These are phyloP conservation scores for Agonopterix alstromeriana DNA, from an alignment of 2,888 invertebrate genomes.

Conservation along the genomic window DNA sequence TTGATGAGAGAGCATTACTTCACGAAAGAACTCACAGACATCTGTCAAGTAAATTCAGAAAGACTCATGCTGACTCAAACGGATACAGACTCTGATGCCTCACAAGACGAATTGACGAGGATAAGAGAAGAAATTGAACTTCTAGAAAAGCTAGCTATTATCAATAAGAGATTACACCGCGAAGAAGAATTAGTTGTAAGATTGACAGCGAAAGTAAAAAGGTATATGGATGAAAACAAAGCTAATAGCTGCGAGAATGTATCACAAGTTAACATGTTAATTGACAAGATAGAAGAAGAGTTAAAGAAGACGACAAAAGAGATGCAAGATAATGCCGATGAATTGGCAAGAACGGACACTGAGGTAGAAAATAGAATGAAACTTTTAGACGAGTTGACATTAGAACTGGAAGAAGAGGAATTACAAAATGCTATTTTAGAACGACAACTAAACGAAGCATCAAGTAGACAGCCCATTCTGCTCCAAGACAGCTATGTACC, in stretches of 20 bases:
- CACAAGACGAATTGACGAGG: conserved; percentile 72
- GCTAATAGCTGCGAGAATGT: conserved; percentile 68
- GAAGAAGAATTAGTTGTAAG: conserved; percentile 85
- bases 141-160: conserved; percentile 82
- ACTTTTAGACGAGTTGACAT: conserved; percentile 69
- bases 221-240: conserved; percentile 74
- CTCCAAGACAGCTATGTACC: conserved; percentile 67
- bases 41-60: conserved; percentile 71
- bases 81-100: conserved; percentile 69
- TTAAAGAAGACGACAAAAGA: conserved; percentile 67
- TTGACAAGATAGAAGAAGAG: conserved; percentile 72
- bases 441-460: conserved; percentile 60
- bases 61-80: conserved; percentile 58
- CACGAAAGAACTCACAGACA: conserved; percentile 71
- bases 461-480: conserved; percentile 62
- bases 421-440: conserved; percentile 67
- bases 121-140: conserved; percentile 82
- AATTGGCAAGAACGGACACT: conserved; percentile 66
- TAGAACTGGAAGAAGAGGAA: conserved; percentile 71
- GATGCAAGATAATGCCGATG: conserved; percentile 70
- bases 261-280: conserved; percentile 61
- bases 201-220: conserved; percentile 79
- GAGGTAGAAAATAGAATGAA: conserved; percentile 73
- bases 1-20: conserved; percentile 74
- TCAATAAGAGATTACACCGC: conserved; percentile 83